Percentiles rank a stretch among this genome's conserved stretches.
These are phyloP conservation scores for Aselliscus stoliczkanus DNA, from an alignment of 2,797 vertebrate genomes.

Conservation along the genomic window DNA sequence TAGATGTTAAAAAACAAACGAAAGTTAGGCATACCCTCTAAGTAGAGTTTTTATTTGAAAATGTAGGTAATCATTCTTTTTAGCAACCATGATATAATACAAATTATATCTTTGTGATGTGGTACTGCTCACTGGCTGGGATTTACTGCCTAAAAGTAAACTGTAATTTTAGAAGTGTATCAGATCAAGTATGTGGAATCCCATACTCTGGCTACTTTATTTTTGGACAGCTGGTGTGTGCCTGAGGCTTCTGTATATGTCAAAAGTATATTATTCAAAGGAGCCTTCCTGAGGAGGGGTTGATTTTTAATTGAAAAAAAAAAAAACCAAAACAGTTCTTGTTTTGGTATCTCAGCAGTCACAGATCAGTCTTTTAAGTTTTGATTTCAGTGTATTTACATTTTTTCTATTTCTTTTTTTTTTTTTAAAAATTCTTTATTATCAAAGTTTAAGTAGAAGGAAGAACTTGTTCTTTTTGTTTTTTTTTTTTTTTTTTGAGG, in stretches of 20 bases:
- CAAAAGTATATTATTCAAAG: background rate
- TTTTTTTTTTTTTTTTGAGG: too few relatives aligned
- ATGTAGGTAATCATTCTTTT: background rate
- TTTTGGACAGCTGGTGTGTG: background rate
- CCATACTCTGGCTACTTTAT: background rate
- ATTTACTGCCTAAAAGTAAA: slow-evolving; percentile 1
- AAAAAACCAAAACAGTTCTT: background rate
- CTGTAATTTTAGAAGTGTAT: background rate
- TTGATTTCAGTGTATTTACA: background rate
- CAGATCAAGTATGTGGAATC: background rate
- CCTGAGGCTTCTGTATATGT: background rate
- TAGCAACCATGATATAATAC: background rate
- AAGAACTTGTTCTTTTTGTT: too few relatives aligned
- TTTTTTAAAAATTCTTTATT: too few relatives aligned
- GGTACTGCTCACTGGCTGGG: background rate
- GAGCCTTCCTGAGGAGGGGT: background rate
- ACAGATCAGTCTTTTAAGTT: background rate
- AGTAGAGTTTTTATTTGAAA: slow-evolving; percentile 5
- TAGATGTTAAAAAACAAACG: background rate
- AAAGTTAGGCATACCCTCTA: background rate
- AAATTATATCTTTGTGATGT: background rate
- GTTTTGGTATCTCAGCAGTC: background rate
- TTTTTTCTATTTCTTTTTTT: too few relatives aligned
- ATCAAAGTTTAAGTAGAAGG: too few relatives aligned
- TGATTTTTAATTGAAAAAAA: background rate